Evolutionary conservation across 2,797 vertebrate species (phyloP).

Genomic region (Dicrostonyx torquatus): DNA sequence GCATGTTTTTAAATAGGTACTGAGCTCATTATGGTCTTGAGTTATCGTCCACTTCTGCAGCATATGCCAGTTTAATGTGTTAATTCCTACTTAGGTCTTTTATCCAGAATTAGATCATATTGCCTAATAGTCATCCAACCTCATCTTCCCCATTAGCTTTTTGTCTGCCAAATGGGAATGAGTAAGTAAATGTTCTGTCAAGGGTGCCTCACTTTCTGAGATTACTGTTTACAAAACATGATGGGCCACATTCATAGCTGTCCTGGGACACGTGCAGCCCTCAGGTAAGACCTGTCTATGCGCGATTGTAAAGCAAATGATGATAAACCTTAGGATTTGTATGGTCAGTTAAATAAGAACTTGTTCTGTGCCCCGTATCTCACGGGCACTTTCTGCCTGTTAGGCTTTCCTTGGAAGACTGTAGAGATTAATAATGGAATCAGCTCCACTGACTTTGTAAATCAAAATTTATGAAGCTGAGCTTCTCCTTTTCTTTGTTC

Average conservation of each 20-base stretch:
- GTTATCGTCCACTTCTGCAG: not conserved
- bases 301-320: slow-evolving; percentile 21
- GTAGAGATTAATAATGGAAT: not conserved
- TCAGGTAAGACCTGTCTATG: not conserved
- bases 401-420: slow-evolving; percentile 26
- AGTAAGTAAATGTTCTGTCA: not conserved
- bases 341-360: not conserved
- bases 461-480: slow-evolving; percentile 29
- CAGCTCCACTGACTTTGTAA: slow-evolving; percentile 20
- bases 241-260: no score
- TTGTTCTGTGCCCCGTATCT: not conserved
- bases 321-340: slow-evolving; percentile 14
- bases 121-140: not conserved
- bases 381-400: not conserved
- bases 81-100: slow-evolving; percentile 50
- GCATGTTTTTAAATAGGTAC: slow-evolving; percentile 51
- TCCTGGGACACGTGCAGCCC: not conserved
- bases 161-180: not conserved
- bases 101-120: slow-evolving; percentile 16
- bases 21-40: slow-evolving; percentile 40
- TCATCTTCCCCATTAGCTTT: slow-evolving; percentile 16
- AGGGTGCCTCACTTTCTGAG: not conserved
- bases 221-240: not conserved
- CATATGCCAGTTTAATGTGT: slow-evolving; percentile 18
- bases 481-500: slow-evolving; percentile 32